These are phyloP conservation scores for Todiramphus saurophagus DNA, from an alignment of 2,113 vertebrate genomes.

Conservation along the genomic window DNA sequence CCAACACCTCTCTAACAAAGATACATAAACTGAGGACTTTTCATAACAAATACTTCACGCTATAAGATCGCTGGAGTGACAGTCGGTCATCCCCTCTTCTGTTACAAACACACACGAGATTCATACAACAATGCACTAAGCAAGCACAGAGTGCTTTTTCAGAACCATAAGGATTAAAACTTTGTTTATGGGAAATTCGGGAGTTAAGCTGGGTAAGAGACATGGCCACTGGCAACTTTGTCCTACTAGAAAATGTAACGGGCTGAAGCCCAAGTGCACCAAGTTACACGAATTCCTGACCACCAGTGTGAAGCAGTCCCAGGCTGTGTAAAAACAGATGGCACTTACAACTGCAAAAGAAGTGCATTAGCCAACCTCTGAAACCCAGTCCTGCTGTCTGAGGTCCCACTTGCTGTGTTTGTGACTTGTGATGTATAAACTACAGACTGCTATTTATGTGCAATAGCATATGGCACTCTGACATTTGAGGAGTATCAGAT, in stretches of 20 bases:
- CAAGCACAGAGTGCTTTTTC: background rate
- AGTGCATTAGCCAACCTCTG: background rate
- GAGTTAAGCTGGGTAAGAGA: conserved; percentile 21
- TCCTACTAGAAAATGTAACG: background rate
- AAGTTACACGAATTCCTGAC: conserved; percentile 14
- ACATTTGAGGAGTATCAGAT: conserved; percentile 34
- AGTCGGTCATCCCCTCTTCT: background rate
- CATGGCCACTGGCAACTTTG: background rate
- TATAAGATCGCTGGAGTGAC: background rate
- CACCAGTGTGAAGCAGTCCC: background rate
- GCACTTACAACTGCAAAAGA: background rate
- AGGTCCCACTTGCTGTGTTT: background rate
- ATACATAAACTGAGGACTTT: background rate
- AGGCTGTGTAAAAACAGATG: conserved; percentile 28
- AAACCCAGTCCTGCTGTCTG: background rate
- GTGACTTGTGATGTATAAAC: background rate
- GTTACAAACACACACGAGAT: background rate
- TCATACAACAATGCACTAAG: background rate
- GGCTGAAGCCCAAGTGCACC: background rate
- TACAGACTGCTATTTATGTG: background rate
- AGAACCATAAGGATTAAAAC: background rate
- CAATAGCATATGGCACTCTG: background rate
- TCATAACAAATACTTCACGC: background rate
- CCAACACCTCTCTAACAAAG: background rate
- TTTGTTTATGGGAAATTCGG: conserved; percentile 3